These are phyloP conservation scores for Drosophila repleta DNA, from an alignment of 1,140 invertebrate genomes.

Conservation along the genomic window DNA sequence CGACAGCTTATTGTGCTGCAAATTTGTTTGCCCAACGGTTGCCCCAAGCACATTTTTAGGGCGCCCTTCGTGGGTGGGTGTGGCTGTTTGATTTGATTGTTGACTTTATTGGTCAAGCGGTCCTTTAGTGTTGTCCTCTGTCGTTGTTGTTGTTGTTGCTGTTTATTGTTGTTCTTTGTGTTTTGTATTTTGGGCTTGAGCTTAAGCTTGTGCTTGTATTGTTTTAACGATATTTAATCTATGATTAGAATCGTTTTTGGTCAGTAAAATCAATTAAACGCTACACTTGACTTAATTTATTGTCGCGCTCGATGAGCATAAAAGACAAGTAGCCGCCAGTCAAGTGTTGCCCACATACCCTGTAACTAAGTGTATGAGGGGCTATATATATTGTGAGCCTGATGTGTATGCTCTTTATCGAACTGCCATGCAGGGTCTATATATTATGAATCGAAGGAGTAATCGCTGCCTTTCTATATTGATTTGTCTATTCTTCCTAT, in stretches of 20 bases:
- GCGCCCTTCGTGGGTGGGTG: not conserved
- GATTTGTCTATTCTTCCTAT: no score
- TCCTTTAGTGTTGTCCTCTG: constrained; percentile 37
- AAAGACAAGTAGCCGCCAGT: constrained; percentile 68
- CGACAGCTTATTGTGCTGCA: constrained; percentile 72
- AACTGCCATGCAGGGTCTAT: no score
- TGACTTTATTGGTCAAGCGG: constrained; percentile 78
- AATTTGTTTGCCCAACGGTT: constrained; percentile 65
- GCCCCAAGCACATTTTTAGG: constrained; percentile 2
- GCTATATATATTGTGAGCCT: no score
- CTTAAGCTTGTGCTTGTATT: constrained; percentile 43
- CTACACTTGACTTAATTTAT: constrained; percentile 82
- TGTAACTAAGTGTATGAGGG: not conserved
- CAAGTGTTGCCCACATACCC: constrained; percentile 16
- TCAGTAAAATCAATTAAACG: constrained; percentile 74
- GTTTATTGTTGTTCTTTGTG: constrained; percentile 23
- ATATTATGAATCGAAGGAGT: no score
- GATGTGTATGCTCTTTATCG: no score
- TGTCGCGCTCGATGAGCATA: constrained; percentile 55
- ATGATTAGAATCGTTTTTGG: constrained; percentile 66
- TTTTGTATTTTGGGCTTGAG: constrained; percentile 19
- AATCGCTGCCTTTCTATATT: not conserved
- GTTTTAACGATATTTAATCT: constrained; percentile 81
- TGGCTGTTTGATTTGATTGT: constrained; percentile 77
- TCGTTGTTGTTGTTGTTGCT: constrained; percentile 22